Evolutionary conservation across 2,113 vertebrate genomes (phyloP).

Genomic region (Platysteira castanea): DNA sequence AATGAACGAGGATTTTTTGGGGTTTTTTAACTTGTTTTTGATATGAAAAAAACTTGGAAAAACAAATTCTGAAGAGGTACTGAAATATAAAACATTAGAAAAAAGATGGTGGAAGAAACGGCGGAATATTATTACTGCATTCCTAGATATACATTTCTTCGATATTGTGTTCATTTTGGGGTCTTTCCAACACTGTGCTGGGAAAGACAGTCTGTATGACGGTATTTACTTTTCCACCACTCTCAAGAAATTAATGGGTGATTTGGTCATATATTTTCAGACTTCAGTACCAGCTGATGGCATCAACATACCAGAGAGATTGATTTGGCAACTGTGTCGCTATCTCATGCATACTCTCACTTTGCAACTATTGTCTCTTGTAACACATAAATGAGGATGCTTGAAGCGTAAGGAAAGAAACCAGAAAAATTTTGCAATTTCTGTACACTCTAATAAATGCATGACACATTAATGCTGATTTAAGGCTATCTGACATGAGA

Average conservation of each 20-base stretch:
- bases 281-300: not conserved
- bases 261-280: not conserved
- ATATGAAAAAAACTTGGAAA: not conserved
- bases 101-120: not conserved
- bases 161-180: not conserved
- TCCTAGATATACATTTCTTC: not conserved
- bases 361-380: not conserved
- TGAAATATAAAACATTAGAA: not conserved
- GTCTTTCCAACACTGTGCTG: not conserved
- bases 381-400: not conserved
- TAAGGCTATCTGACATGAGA: not conserved
- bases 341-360: not conserved
- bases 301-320: not conserved
- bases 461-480: not conserved
- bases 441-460: not conserved
- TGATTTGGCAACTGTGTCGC: not conserved
- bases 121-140: not conserved
- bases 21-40: not conserved
- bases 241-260: not conserved
- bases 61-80: not conserved
- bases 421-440: not conserved
- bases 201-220: not conserved
- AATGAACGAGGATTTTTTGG: fast-evolving
- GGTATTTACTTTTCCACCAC: not conserved
- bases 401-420: not conserved